Conservation (phyloP, 2,888 invertebrate genomes). For the Parasteatoda lunata region DNA sequence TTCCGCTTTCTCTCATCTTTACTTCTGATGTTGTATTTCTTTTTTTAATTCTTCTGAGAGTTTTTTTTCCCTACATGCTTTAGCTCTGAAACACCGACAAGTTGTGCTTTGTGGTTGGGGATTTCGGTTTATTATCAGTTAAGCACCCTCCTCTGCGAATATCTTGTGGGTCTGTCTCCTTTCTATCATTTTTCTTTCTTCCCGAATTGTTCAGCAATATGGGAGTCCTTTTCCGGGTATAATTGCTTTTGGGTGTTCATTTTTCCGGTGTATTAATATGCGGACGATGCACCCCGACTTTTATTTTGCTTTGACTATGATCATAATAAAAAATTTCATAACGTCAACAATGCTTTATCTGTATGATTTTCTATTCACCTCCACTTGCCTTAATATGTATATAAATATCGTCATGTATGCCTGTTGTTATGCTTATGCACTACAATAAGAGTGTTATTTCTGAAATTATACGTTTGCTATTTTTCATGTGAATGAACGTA, state of each 20-base stretch:
- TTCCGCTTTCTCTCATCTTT: slow-evolving; percentile 51
- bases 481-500: too few species aligned
- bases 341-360: too few species aligned
- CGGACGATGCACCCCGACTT: slow-evolving; percentile 18
- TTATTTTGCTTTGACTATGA: too few species aligned
- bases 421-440: too few species aligned
- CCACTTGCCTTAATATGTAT: too few species aligned
- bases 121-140: slow-evolving; percentile 57
- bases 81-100: slow-evolving; percentile 19
- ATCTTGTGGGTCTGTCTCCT: slow-evolving; percentile 30
- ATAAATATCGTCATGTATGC: too few species aligned
- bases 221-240: slow-evolving; percentile 53
- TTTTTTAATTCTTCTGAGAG: slow-evolving; percentile 9
- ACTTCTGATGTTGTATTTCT: slow-evolving; percentile 24
- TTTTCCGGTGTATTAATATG: slow-evolving; percentile 49
- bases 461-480: too few species aligned
- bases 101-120: slow-evolving; percentile 57
- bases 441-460: too few species aligned
- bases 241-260: slow-evolving; percentile 52
- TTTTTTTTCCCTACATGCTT: slow-evolving; percentile 16
- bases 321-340: too few species aligned
- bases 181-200: slow-evolving; percentile 53
- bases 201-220: slow-evolving; percentile 54
- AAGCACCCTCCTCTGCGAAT: slow-evolving; percentile 27
- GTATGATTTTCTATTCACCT: too few species aligned